phyloP scores from a whole-genome alignment of 2,113 vertebrate genomes.

The Xenopus tropicalis region DNA sequence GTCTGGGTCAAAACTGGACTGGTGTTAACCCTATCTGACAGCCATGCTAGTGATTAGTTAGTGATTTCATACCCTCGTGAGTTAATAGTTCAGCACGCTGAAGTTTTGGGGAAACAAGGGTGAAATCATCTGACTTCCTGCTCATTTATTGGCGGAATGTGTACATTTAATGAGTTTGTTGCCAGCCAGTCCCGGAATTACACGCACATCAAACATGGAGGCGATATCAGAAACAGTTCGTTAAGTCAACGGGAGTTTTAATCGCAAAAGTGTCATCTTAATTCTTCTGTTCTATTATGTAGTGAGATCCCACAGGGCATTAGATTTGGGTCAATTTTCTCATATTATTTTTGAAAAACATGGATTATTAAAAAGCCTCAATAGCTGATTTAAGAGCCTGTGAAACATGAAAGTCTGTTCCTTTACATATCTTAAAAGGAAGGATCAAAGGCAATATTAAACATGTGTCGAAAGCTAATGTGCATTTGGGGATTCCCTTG shows the following conservation, averaged over 20 bases:
- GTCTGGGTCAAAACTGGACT: too few relatives aligned
- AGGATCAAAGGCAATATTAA: neutral
- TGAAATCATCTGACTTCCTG: too few relatives aligned
- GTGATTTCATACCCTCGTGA: too few relatives aligned
- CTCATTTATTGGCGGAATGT: slow-evolving; percentile 4
- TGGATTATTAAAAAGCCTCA: neutral
- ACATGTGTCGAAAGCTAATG: neutral
- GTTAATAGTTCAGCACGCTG: too few relatives aligned
- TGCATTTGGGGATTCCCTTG: neutral
- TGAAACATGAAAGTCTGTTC: neutral
- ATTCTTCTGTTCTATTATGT: neutral
- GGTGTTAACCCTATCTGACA: too few relatives aligned
- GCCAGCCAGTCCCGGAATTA: slow-evolving; percentile 11
- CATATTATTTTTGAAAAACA: neutral
- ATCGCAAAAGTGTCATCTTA: slow-evolving; percentile 5
- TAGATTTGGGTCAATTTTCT: neutral
- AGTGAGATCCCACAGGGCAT: neutral
- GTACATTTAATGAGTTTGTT: slow-evolving; percentile 13
- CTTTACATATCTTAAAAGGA: neutral
- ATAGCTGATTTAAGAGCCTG: too few relatives aligned
- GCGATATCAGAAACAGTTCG: slow-evolving; percentile 10
- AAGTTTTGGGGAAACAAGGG: too few relatives aligned
- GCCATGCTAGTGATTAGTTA: too few relatives aligned
- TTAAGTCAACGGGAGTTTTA: slow-evolving; percentile 22
- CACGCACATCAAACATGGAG: slow-evolving; percentile 29